Evolutionary conservation across 2,888 invertebrate species (phyloP), one percentile per base, ranked within the genome.

Genomic region (Harpalus rubripes): DNA sequence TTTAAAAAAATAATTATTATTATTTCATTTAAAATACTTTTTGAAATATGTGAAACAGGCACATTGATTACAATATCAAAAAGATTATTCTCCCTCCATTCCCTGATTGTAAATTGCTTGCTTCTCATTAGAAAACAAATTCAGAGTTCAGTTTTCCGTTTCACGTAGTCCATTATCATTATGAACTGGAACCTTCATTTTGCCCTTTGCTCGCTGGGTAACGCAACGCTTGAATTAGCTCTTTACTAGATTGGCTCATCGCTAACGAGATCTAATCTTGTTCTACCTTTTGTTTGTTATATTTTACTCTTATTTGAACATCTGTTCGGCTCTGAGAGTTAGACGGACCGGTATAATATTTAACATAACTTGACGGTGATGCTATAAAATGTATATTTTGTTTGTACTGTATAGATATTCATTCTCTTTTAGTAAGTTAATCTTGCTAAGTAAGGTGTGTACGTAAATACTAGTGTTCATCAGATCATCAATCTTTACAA

Each of bases 241-340:
- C 74, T 74, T 52, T 74, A 10, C 74, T 74, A 74, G 74, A 74
- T 74, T 74, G 74, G 52, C 18, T 74, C 18, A 15, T 5, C 15
- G 32, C 68, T 68, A 68, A 68, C 32, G 68, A 68, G 68, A 68
- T 74, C 74, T 74, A 44, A 22, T 74, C 44, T 16, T 74, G 15
- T 32, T 44, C 44, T 72, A 74, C 74, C 74, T 74, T 74, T 74
- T 74, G 68, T 39, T 68, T 68, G 32, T 32, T 41, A 15, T 68
- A 68, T 68, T 65, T 65, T 32, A 65, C 65, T 32, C 32, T 68
- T 68, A 68, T 39, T 26, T 39, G 26, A n/a, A 68, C 68, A 26
- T 63, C 26, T 63, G 63, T 26, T 63, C 63, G 63, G 63, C 18
- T 18, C 10, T 16, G 65, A 32, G 65, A 7, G 8, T n/a, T 65